Base-by-base conservation (phyloP, 2,888 invertebrate species). In the Xestia rhomboidea region DNA sequence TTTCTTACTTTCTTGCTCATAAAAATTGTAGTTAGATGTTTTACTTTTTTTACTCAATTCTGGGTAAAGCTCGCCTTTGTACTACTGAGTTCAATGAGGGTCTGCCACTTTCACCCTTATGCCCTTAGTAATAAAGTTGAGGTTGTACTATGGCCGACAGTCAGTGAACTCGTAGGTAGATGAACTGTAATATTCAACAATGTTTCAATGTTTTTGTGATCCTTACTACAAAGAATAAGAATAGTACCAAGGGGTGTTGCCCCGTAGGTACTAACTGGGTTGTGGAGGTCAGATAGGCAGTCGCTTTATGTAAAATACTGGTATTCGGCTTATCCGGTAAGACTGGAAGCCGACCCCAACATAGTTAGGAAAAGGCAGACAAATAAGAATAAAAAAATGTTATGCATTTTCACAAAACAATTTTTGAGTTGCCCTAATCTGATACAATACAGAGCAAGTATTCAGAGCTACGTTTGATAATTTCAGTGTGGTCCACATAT, bases 401-500 rank as follows among this genome's bases (percentile, higher is more conserved):
- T 21, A 18, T 21, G 30, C 15, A 60, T 60, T 30, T 21, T 30
- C 7, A 30, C 60, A 18, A 60, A 60, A 11, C 30, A 34, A 62
- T 34, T 51, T 77, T 51, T 27, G 5, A 6, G 10, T 79, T 34
- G 0, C 27, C 49, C 21, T 34, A 1, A 10, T 21, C 62, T 34
- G 62, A 27, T 62, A 62, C 30, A 30, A 60, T 60, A 60, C 60
- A 60, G 4, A 1, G 5, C 60, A 60, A 30, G 62, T 76, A 76
- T 73, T 74, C 30, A 73, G 60, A 72, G 73, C 73, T 79, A 80
- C 73, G 10, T 83, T 82, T 88, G 81, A 66, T 82, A 69, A 88
- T 95, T 96, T 89, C 96, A 96, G 96, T 89, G 92, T 95, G 93
- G 92, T 95, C 92, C 94, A 95, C 89, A 89, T 95, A 87, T 95